These are phyloP conservation scores for Odontophorus gujanensis DNA, from an alignment of 2,113 vertebrate species.

Conservation along the genomic window DNA sequence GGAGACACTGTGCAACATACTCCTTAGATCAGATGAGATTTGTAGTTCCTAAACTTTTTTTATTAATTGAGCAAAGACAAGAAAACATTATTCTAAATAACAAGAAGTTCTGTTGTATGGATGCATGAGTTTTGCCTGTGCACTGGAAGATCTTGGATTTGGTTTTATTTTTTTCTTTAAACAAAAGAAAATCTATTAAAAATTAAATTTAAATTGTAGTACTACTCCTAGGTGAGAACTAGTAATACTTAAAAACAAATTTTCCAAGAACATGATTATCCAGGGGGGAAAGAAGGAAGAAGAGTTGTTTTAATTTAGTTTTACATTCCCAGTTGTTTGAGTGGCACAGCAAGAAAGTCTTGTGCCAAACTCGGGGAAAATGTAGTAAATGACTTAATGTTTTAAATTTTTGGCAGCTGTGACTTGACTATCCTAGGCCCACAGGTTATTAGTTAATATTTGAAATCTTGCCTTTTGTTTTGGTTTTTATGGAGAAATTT, in stretches of 20 bases:
- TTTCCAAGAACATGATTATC: neutral
- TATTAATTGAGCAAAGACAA: neutral
- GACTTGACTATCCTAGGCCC: neutral
- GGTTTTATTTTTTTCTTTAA: neutral
- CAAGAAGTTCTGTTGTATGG: rapidly evolving
- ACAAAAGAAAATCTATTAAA: neutral
- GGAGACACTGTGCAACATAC: neutral
- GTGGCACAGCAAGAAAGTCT: neutral
- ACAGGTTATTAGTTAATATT: neutral
- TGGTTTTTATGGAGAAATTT: neutral
- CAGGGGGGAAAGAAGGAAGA: neutral
- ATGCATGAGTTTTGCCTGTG: neutral
- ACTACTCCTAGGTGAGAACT: neutral
- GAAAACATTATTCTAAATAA: neutral
- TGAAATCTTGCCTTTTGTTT: slow-evolving; percentile 8
- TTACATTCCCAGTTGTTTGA: slow-evolving; percentile 9
- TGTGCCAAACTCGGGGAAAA: neutral
- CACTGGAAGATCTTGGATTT: neutral
- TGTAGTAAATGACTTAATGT: neutral
- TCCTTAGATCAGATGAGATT: neutral
- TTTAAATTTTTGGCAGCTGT: neutral
- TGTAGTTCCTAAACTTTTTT: neutral
- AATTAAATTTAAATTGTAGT: neutral
- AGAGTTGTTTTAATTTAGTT: slow-evolving; percentile 42
- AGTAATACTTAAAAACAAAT: neutral